A percentile compares a stretch with the other conserved stretches of the same genome.
phyloP scores from a whole-genome alignment of 2,113 vertebrate genomes.

The Abramis brama region DNA sequence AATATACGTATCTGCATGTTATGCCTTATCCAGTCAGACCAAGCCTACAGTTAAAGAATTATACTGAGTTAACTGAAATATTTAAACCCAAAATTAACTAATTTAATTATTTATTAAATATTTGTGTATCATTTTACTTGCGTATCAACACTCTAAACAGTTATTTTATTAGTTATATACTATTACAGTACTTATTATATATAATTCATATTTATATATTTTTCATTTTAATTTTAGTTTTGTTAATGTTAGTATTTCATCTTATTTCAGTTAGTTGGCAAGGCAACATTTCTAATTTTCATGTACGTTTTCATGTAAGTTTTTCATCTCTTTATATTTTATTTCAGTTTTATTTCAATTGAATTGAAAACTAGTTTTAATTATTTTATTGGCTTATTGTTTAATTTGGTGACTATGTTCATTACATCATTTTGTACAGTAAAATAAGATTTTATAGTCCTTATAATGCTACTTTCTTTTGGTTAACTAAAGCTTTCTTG shows the following conservation, averaged over 20 bases:
- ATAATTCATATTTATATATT: too few relatives aligned
- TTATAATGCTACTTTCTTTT: too few relatives aligned
- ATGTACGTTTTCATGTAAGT: too few relatives aligned
- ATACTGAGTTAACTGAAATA: neutral
- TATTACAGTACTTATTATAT: too few relatives aligned
- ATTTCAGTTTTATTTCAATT: neutral
- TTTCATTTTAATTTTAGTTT: too few relatives aligned
- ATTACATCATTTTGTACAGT: neutral
- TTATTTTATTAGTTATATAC: too few relatives aligned
- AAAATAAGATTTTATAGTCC: neutral
- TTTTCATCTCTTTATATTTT: neutral
- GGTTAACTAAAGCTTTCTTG: constrained; percentile 14
- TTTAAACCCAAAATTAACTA: neutral
- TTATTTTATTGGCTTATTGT: neutral
- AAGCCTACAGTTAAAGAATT: neutral
- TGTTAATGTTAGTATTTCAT: too few relatives aligned
- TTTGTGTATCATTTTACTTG: neutral
- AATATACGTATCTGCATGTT: neutral
- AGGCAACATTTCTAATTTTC: too few relatives aligned
- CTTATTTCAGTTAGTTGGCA: too few relatives aligned
- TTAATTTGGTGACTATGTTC: neutral
- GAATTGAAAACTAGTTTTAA: neutral
- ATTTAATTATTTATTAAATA: neutral
- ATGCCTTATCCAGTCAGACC: neutral
- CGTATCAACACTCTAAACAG: neutral